Evolutionary conservation across 2,113 vertebrate species (phyloP).

Genomic region (Menidia beryllina): DNA sequence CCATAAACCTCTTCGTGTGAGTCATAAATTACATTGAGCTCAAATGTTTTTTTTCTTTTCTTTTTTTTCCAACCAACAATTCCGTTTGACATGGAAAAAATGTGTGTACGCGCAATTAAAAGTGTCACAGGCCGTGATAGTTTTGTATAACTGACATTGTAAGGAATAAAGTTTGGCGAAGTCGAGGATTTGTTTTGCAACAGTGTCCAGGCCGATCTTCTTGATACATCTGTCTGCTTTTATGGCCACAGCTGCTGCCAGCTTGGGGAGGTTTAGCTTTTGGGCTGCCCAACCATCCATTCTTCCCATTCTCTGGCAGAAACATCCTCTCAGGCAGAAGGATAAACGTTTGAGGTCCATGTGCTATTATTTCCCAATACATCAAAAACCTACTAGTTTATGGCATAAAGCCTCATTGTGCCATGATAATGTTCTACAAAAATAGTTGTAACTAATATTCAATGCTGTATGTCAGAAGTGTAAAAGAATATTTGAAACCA

Average conservation of each 20-base stretch:
- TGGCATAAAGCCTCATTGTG: not conserved
- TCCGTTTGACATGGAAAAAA: too few relatives aligned
- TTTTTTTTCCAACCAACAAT: too few relatives aligned
- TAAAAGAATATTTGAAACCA: not conserved
- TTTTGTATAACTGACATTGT: not conserved
- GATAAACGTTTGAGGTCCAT: too few relatives aligned
- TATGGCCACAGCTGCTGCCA: not conserved
- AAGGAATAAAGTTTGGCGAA: not conserved
- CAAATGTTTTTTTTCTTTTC: too few relatives aligned
- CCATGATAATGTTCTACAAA: not conserved
- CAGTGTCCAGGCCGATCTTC: not conserved
- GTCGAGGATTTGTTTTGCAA: not conserved
- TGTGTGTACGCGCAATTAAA: too few relatives aligned
- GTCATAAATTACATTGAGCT: too few relatives aligned
- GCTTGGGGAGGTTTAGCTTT: not conserved
- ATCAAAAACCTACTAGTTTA: too few relatives aligned
- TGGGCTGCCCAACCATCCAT: not conserved
- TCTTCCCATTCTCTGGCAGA: too few relatives aligned
- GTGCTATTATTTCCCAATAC: too few relatives aligned
- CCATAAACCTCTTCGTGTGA: too few relatives aligned
- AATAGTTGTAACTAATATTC: not conserved
- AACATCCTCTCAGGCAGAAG: too few relatives aligned
- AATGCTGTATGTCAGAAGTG: too few relatives aligned
- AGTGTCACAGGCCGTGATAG: not conserved
- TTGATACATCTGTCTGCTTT: not conserved